These are phyloP conservation scores for Neotoxoptera formosana DNA, from an alignment of 1,140 invertebrate species.

Conservation along the genomic window DNA sequence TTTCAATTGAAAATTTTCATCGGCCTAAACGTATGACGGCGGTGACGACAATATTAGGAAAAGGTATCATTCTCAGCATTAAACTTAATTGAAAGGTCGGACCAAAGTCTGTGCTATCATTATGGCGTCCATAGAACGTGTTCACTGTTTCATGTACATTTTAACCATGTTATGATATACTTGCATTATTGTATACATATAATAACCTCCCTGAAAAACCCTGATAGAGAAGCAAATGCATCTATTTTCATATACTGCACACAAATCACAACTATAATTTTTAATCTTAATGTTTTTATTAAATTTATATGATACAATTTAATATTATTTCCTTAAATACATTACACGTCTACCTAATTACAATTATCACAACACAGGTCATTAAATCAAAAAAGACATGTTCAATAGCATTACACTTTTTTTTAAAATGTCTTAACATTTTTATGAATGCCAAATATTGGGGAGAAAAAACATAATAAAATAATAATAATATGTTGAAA, in stretches of 20 bases:
- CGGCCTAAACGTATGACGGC: not conserved
- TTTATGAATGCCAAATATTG: not conserved
- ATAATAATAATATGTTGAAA: not conserved
- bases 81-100: not conserved
- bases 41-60: slow-evolving; percentile 6
- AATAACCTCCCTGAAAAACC: not conserved
- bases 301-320: not conserved
- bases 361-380: not conserved
- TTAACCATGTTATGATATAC: slow-evolving; percentile 1
- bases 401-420: not conserved
- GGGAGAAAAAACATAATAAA: not conserved
- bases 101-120: not conserved
- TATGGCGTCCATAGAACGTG: not conserved
- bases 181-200: not conserved
- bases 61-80: slow-evolving; percentile 11
- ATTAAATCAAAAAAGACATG: not conserved
- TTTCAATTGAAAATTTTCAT: slow-evolving; percentile 27
- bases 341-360: not conserved
- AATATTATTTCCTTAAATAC: not conserved
- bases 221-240: not conserved
- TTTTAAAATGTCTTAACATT: no score
- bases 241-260: not conserved
- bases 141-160: not conserved
- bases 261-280: not conserved
- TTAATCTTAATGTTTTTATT: not conserved